Conservation (phyloP, 2,797 vertebrate genomes). For the Microtus agrestis region DNA sequence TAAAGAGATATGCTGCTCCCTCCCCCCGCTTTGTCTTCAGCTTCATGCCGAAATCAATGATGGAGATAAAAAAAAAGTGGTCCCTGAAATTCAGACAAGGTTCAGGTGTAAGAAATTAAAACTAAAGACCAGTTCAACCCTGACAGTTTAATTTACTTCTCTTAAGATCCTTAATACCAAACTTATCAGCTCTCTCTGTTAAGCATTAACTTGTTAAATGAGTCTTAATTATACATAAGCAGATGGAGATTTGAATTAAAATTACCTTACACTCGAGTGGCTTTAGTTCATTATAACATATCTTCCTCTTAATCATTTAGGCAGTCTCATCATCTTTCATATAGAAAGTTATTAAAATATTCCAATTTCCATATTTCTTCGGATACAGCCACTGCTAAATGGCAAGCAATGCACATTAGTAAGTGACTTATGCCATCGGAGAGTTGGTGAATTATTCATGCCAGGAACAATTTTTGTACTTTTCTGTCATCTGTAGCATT, state of each 20-base stretch:
- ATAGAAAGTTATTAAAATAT: constrained; percentile 91
- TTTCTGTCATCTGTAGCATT: constrained; percentile 86
- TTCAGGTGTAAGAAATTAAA: constrained; percentile 88
- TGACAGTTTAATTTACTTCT: constrained; percentile 91
- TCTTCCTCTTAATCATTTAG: constrained; percentile 94
- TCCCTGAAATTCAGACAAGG: constrained; percentile 83
- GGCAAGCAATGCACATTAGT: constrained; percentile 88
- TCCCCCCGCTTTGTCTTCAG: constrained; percentile 52
- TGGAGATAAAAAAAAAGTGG: constrained; percentile 83
- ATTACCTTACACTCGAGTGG: constrained; percentile 94
- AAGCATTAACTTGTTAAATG: constrained; percentile 94
- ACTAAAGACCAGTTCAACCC: constrained; percentile 87
- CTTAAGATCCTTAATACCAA: constrained; percentile 90
- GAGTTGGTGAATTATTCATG: constrained; percentile 90
- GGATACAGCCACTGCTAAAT: constrained; percentile 90
- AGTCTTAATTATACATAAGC: constrained; percentile 94
- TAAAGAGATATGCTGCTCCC: constrained; percentile 50
- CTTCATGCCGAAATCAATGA: constrained; percentile 69
- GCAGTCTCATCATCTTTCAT: constrained; percentile 92
- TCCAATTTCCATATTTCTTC: constrained; percentile 92
- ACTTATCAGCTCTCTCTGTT: constrained; percentile 90
- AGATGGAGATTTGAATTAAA: constrained; percentile 97
- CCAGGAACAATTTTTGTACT: constrained; percentile 86
- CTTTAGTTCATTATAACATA: constrained; percentile 96
- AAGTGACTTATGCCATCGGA: constrained; percentile 87